Conservation (phyloP, 2,113 vertebrate species). For the Trogon melanurus region DNA sequence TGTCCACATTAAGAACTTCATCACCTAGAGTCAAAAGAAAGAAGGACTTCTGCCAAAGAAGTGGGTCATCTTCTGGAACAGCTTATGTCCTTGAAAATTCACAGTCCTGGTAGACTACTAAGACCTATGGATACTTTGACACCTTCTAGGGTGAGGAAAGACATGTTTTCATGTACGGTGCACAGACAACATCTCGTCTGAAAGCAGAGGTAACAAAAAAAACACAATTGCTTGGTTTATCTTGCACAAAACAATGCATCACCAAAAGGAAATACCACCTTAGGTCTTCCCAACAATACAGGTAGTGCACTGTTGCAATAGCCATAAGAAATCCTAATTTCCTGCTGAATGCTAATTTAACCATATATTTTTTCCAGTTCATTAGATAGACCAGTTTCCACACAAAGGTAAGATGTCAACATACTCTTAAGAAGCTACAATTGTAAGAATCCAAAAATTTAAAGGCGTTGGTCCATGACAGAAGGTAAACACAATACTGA, state of each 20-base stretch:
- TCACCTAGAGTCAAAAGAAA: background rate
- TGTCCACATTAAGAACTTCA: fast-evolving
- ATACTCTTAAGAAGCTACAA: background rate
- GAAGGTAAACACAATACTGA: background rate
- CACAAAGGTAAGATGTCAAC: fast-evolving
- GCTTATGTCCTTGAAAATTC: background rate
- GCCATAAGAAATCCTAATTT: background rate
- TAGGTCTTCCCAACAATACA: background rate
- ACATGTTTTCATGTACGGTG: background rate
- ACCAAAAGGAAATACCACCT: background rate
- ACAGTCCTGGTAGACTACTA: fast-evolving
- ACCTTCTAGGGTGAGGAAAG: background rate
- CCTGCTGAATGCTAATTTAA: background rate
- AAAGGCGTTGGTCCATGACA: background rate
- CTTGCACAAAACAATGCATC: background rate
- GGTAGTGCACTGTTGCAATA: background rate
- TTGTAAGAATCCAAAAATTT: background rate
- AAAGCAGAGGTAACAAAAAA: background rate
- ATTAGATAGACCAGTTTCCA: background rate
- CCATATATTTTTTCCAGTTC: background rate
- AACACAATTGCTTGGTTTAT: background rate
- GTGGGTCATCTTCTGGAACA: background rate
- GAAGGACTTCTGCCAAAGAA: background rate
- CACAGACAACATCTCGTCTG: background rate
- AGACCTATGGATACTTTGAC: background rate